These are phyloP conservation scores for Fulica atra DNA, from an alignment of 2,113 vertebrate genomes.

Conservation along the genomic window DNA sequence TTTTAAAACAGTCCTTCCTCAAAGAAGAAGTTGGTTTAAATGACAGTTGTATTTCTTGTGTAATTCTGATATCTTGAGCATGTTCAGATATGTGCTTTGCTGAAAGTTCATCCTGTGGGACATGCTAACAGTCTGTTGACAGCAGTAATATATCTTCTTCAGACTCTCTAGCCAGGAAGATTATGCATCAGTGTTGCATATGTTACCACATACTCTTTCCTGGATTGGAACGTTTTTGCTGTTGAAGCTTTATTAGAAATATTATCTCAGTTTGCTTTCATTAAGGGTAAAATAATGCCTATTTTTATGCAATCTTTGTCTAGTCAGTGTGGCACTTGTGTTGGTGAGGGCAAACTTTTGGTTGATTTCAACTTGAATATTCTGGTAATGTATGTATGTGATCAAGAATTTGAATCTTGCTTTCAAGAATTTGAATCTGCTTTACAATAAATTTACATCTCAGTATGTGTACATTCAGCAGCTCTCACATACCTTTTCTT, in stretches of 20 bases:
- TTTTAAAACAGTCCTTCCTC: not conserved
- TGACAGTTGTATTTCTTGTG: not conserved
- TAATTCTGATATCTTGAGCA: not conserved
- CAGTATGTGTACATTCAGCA: not conserved
- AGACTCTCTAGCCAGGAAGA: not conserved
- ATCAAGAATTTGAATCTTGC: not conserved
- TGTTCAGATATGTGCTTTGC: not conserved
- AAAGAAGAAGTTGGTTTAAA: not conserved
- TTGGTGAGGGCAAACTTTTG: not conserved
- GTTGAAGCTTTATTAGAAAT: not conserved
- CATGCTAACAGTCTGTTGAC: not conserved
- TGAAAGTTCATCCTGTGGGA: not conserved
- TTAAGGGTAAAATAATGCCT: not conserved
- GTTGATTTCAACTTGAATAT: not conserved
- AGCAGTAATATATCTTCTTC: not conserved
- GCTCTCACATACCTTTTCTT: not conserved
- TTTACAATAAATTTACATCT: not conserved
- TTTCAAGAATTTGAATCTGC: not conserved
- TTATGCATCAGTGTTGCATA: not conserved
- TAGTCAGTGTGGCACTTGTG: not conserved
- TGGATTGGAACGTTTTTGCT: not conserved
- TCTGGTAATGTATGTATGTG: not conserved
- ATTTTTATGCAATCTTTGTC: not conserved
- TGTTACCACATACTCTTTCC: not conserved
- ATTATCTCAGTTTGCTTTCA: not conserved